These are phyloP conservation scores for Cryptotis parvus DNA, from an alignment of 2,113 vertebrate genomes.

Conservation along the genomic window DNA sequence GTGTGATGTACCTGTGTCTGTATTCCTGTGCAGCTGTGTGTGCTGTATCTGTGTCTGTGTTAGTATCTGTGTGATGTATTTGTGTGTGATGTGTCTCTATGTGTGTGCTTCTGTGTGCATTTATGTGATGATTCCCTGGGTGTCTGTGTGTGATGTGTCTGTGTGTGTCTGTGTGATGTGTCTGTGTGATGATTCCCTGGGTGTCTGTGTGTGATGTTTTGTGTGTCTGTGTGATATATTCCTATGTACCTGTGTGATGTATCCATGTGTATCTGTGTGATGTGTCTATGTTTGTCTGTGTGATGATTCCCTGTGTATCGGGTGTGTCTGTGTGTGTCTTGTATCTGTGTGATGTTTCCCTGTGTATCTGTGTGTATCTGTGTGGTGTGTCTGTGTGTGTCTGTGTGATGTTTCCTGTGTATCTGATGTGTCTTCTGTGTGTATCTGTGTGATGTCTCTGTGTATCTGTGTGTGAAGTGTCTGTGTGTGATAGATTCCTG, in stretches of 20 bases:
- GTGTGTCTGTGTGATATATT: too few relatives aligned
- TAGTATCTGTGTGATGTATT: neutral
- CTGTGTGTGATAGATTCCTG: neutral
- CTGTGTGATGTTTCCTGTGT: neutral
- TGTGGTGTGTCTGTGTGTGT: neutral
- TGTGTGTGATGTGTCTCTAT: neutral
- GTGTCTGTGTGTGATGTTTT: too few relatives aligned
- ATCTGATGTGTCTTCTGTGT: too few relatives aligned
- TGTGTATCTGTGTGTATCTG: neutral
- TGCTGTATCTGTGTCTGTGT: too few relatives aligned
- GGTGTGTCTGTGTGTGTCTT: neutral
- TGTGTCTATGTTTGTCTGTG: neutral
- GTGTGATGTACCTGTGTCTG: too few relatives aligned
- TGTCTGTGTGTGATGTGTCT: neutral
- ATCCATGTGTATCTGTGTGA: too few relatives aligned
- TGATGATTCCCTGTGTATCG: neutral
- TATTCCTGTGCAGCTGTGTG: too few relatives aligned
- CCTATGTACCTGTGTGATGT: too few relatives aligned
- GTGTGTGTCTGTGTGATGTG: neutral
- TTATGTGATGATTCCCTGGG: too few relatives aligned
- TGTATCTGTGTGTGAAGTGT: neutral
- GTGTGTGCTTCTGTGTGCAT: too few relatives aligned
- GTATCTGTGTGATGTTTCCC: neutral
- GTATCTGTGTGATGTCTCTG: too few relatives aligned
- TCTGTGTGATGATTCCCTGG: too few relatives aligned